phyloP scores from a whole-genome alignment of 2,888 invertebrate species.

The Sesamia inferens region DNA sequence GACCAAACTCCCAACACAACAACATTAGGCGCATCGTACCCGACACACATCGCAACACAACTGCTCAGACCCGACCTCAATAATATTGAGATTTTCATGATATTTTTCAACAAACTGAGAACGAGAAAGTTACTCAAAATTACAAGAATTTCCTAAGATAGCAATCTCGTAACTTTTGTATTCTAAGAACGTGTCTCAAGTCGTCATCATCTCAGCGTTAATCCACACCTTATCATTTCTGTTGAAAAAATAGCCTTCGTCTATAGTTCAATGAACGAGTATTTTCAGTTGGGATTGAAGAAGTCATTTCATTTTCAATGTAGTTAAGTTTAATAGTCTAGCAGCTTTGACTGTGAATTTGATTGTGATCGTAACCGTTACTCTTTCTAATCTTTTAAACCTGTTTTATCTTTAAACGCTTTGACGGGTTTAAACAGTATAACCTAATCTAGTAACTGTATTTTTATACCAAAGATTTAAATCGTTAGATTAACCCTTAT shows the following conservation, averaged over 20 bases:
- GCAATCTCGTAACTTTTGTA: constrained; percentile 7
- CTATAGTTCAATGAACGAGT: constrained; percentile 13
- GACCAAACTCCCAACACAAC: too few relatives aligned
- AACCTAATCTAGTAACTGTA: not conserved
- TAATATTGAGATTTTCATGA: not conserved
- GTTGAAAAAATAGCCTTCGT: not conserved
- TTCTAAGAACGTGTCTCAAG: constrained; percentile 13
- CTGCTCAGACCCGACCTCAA: too few relatives aligned
- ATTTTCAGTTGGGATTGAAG: not conserved
- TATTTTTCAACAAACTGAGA: not conserved
- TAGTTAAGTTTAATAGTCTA: not conserved
- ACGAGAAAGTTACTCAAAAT: not conserved
- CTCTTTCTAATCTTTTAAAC: not conserved
- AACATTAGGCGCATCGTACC: too few relatives aligned
- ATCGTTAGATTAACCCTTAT: not conserved
- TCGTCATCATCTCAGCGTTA: too few relatives aligned
- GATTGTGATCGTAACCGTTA: not conserved
- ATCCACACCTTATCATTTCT: not conserved
- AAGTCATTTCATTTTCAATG: constrained; percentile 5
- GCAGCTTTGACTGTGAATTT: not conserved
- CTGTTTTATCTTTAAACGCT: not conserved
- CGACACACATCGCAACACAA: too few relatives aligned
- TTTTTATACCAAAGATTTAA: not conserved
- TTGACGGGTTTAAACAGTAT: too few relatives aligned
- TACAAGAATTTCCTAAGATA: constrained; percentile 13